A percentile compares a stretch with the other conserved stretches of the same genome.
These are phyloP conservation scores for Rotaria macrura DNA, from an alignment of 2,888 invertebrate genomes.

Conservation along the genomic window DNA sequence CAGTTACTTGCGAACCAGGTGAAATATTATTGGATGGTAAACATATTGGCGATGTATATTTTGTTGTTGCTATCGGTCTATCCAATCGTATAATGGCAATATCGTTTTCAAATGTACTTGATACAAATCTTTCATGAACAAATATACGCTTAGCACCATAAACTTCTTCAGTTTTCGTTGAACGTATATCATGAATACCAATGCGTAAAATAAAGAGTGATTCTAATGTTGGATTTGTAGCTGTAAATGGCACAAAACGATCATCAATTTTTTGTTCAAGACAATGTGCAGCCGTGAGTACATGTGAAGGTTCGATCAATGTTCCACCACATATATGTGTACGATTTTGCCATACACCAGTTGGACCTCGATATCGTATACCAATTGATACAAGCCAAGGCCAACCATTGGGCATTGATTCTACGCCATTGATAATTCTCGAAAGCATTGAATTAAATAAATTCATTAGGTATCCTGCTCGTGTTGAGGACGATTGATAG, in stretches of 20 bases:
- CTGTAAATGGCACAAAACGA: not conserved
- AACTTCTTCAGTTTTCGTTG: not conserved
- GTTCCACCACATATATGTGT: constrained; percentile 25
- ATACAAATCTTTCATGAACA: constrained; percentile 8
- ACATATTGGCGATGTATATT: constrained; percentile 8
- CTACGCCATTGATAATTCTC: not conserved
- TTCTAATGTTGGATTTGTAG: constrained; percentile 20
- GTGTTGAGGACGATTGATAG: no score
- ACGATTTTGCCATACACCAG: not conserved
- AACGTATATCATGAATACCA: constrained; percentile 24
- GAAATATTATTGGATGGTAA: not conserved
- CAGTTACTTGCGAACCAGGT: not conserved
- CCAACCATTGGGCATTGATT: not conserved
- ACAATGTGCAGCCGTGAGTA: constrained; percentile 30
- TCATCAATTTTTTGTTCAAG: constrained; percentile 17
- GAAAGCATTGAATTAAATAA: not conserved
- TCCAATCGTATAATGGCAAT: constrained; percentile 26
- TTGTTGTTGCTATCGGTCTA: not conserved
- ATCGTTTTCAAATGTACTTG: constrained; percentile 24
- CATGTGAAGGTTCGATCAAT: constrained; percentile 18
- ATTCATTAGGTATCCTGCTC: not conserved
- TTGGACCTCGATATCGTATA: not conserved
- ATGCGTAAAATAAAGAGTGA: constrained; percentile 18
- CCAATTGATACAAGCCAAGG: constrained; percentile 18
- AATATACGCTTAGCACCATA: not conserved